phyloP scores from a whole-genome alignment of 1,140 invertebrate species.

The Eurosta solidaginis region DNA sequence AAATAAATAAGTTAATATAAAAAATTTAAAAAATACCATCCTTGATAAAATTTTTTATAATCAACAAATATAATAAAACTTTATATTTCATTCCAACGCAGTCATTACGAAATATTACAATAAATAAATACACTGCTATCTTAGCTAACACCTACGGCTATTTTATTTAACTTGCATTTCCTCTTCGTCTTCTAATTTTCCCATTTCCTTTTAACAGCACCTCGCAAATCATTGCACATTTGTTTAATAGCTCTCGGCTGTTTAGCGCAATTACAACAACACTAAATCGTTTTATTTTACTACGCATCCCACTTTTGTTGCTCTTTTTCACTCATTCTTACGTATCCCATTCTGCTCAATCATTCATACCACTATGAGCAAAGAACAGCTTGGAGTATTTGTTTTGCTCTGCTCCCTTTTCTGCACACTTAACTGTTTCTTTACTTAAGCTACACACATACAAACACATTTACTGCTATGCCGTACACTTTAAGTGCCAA shows the following conservation, averaged over 20 bases:
- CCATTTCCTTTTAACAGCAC: background rate
- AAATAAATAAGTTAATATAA: no score
- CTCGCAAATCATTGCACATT: background rate
- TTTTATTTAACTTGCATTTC: no score
- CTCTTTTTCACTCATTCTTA: background rate
- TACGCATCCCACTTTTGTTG: background rate
- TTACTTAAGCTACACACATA: no score
- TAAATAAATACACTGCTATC: no score
- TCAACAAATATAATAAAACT: no score
- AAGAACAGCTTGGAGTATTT: background rate
- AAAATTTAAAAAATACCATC: no score
- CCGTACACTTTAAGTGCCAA: conserved; percentile 7
- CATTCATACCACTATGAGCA: background rate
- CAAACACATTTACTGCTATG: no score
- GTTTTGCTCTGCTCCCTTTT: background rate
- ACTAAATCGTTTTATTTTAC: conserved; percentile 1
- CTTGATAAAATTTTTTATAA: no score
- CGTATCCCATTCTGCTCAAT: background rate
- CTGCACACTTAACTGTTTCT: background rate
- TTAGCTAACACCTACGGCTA: no score
- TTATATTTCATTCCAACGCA: no score
- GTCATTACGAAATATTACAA: no score
- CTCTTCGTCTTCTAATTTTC: no score
- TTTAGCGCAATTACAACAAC: background rate
- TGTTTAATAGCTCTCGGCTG: conserved; percentile 5